Conservation (phyloP, 2,888 invertebrate genomes). For the Reticulitermes lucifugus region DNA sequence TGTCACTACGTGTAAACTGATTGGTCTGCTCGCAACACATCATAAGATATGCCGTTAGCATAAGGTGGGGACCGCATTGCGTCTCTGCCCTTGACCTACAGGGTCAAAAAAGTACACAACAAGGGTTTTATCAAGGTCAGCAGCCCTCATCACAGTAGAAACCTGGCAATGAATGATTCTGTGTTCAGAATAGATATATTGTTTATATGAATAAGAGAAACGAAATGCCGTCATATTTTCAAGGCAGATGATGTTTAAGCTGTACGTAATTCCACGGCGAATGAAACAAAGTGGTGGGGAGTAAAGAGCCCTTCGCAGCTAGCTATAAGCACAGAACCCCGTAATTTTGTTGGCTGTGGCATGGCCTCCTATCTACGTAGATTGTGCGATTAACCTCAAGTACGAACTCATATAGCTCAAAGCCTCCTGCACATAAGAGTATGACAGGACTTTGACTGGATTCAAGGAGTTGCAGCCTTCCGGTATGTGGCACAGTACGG, state of each 20-base stretch:
- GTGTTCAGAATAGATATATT: not conserved
- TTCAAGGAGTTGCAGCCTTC: too few species aligned
- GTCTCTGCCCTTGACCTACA: not conserved
- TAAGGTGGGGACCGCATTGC: not conserved
- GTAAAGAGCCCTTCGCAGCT: not conserved
- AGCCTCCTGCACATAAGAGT: slow-evolving; percentile 14
- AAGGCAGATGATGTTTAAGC: not conserved
- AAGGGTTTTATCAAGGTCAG: not conserved
- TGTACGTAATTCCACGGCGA: not conserved
- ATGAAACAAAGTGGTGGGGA: not conserved
- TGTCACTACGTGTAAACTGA: too few species aligned
- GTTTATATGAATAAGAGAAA: not conserved
- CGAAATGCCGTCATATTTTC: not conserved
- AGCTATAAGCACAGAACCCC: slow-evolving; percentile 14
- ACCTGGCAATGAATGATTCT: slow-evolving; percentile 12
- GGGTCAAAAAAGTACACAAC: not conserved
- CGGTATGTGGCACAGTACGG: too few species aligned
- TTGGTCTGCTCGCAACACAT: too few species aligned
- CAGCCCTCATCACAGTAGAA: not conserved
- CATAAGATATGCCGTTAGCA: not conserved
- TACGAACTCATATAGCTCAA: not conserved
- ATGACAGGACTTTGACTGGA: too few species aligned
- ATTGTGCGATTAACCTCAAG: not conserved
- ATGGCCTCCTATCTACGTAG: not conserved
- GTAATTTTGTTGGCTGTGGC: slow-evolving; percentile 15